phyloP scores from a whole-genome alignment of 2,888 invertebrate species.

The Metellina segmentata region DNA sequence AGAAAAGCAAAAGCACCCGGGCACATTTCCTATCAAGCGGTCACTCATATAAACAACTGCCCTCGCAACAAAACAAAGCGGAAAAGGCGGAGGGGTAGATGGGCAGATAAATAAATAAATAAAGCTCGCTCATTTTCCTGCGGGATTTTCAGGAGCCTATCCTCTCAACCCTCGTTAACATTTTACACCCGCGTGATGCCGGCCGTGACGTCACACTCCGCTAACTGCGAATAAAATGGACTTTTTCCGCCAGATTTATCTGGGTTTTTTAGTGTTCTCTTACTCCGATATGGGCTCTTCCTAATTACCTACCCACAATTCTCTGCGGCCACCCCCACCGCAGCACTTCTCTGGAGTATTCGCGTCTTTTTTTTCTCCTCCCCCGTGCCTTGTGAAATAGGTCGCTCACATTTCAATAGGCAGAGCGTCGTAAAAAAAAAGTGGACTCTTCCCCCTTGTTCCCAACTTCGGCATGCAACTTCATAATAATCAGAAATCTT shows the following conservation, averaged over 20 bases:
- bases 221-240: slow-evolving; percentile 67
- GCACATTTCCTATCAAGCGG: not conserved
- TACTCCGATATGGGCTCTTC: slow-evolving; percentile 46
- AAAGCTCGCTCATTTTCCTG: slow-evolving; percentile 49
- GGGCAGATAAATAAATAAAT: not conserved
- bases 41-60: not conserved
- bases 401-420: slow-evolving; percentile 52
- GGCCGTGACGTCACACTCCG: slow-evolving; percentile 60
- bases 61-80: slow-evolving; percentile 16
- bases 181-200: slow-evolving; percentile 60
- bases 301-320: slow-evolving; percentile 69
- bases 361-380: not conserved
- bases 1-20: not conserved
- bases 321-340: slow-evolving; percentile 51
- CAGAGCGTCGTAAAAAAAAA: slow-evolving; percentile 52
- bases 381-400: not conserved
- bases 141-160: slow-evolving; percentile 54
- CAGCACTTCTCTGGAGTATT: slow-evolving; percentile 1
- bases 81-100: not conserved
- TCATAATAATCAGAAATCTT: slow-evolving; percentile 18
- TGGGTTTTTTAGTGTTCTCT: not conserved
- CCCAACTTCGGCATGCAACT: slow-evolving; percentile 17
- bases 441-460: not conserved
- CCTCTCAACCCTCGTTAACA: slow-evolving; percentile 67
- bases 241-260: slow-evolving; percentile 71